A percentile compares a stretch with the other conserved stretches of the same genome.
These are phyloP conservation scores for Clitarchus hookeri DNA, from an alignment of 2,888 invertebrate species.

Conservation along the genomic window DNA sequence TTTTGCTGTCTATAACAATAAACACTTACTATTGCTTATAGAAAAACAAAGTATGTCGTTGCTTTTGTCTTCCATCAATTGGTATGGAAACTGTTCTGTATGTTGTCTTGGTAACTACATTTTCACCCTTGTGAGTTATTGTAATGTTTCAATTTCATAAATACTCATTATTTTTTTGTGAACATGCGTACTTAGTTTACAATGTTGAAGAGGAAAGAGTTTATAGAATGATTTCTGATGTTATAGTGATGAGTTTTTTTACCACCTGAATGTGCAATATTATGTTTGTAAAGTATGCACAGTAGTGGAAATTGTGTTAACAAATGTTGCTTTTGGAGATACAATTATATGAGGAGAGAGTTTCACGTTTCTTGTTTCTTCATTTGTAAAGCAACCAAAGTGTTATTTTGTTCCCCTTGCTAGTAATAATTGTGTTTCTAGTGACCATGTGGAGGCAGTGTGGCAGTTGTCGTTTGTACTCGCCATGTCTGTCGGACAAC, in stretches of 20 bases:
- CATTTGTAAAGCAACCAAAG: conserved; percentile 27
- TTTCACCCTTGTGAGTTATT: conserved; percentile 33
- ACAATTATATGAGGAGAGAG: conserved; percentile 39
- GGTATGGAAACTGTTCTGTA: conserved; percentile 39
- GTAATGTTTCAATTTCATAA: conserved; percentile 17
- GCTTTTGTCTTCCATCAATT: conserved; percentile 43
- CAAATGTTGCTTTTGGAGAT: conserved; percentile 33
- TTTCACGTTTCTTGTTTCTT: conserved; percentile 35
- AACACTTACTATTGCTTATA: conserved; percentile 39
- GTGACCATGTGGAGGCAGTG: conserved; percentile 32
- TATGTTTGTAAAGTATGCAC: conserved; percentile 36
- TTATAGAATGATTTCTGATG: conserved; percentile 39
- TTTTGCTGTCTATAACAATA: conserved; percentile 40
- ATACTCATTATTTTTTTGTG: conserved; percentile 10
- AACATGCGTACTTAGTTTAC: conserved; percentile 33
- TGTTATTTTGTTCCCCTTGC: conserved; percentile 17
- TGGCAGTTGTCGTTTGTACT: background rate
- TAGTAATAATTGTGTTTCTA: conserved; percentile 29
- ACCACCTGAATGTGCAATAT: conserved; percentile 43
- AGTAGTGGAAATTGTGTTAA: conserved; percentile 31
- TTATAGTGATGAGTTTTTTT: conserved; percentile 39
- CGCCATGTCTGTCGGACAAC: background rate
- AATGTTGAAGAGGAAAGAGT: conserved; percentile 34
- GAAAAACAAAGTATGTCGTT: conserved; percentile 37
- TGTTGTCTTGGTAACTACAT: conserved; percentile 38